These are phyloP conservation scores for Tonatia bakeri DNA, from an alignment of 2,113 vertebrate genomes.

Conservation along the genomic window DNA sequence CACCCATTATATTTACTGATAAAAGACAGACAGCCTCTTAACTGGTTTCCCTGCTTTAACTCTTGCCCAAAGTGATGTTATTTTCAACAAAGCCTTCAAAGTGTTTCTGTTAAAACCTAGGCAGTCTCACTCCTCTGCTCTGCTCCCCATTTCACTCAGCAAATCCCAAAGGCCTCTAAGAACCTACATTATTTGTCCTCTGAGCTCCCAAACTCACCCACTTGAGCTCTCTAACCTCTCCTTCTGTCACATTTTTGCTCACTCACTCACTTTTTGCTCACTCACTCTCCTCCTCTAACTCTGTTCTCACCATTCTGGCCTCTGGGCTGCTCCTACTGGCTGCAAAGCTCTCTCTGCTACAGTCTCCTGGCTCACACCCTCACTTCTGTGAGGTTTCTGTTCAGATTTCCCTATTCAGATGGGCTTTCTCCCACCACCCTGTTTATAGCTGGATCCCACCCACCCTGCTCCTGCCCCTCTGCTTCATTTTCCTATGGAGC, in stretches of 20 bases:
- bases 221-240: background rate
- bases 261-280: background rate
- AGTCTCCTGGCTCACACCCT: background rate
- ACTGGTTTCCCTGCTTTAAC: background rate
- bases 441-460: accelerated
- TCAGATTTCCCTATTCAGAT: background rate
- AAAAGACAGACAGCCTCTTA: background rate
- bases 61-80: background rate
- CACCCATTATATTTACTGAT: background rate
- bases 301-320: background rate
- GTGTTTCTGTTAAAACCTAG: background rate
- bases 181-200: background rate
- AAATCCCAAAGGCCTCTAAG: background rate
- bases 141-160: background rate
- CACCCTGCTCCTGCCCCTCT: background rate
- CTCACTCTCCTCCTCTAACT: background rate
- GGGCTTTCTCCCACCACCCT: background rate
- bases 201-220: background rate
- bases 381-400: background rate
- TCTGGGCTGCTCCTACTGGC: background rate
- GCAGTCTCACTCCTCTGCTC: background rate
- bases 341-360: background rate
- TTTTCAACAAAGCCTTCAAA: background rate
- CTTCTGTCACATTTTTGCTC: accelerated
- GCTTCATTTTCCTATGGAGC: background rate